Base-by-base conservation (phyloP, 2,113 vertebrate species). In the Pelvicachromis taeniatus region DNA sequence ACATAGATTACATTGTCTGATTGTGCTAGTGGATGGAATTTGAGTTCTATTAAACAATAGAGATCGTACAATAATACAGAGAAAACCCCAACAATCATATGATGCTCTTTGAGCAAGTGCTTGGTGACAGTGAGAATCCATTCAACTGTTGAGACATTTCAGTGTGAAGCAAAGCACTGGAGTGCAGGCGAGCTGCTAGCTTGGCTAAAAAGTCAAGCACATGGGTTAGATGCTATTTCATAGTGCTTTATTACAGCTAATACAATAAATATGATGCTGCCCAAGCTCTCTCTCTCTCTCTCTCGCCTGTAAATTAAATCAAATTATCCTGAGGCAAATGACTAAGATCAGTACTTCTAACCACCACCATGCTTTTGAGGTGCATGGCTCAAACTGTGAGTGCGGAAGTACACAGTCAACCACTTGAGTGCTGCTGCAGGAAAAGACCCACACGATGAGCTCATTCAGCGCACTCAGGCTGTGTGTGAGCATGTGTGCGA, bases 391-490 rank as follows among this genome's bases (percentile, higher is more conserved):
- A 31, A 9, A 19, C 77, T 19, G 50, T 17, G 50, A 26, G 33
- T 79, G 55, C 13, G 58, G 56, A 68, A 68, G 7, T 68, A 68
- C 38, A 68, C 35, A 5, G 50, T 86, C 78, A 87, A 38, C 81
- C 68, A 83, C 42, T 16, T 63, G 73, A 65, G 29, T 12, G 68
- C 58, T 84, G 63, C 78, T 58, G 78, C 38, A 50, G 55, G 58
- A 14, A 78, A 79, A 82, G 63, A 56, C 59, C 80, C 79, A 88
- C 87, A 81, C 35, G 80, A 87, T 81, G 85, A 86, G 65, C 58
- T 90, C 86, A 85, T 80, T 68, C 48, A 52, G 17, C 16, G 8
- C 48, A 59, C 14, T 31, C 14, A 21, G 80, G 9, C 29, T 53
- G 54, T 63, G 50, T 55, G 42, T 82, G 82, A 65, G 78, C 54